phyloP scores from a whole-genome alignment of 2,888 invertebrate genomes.

The Drosophila differens region DNA sequence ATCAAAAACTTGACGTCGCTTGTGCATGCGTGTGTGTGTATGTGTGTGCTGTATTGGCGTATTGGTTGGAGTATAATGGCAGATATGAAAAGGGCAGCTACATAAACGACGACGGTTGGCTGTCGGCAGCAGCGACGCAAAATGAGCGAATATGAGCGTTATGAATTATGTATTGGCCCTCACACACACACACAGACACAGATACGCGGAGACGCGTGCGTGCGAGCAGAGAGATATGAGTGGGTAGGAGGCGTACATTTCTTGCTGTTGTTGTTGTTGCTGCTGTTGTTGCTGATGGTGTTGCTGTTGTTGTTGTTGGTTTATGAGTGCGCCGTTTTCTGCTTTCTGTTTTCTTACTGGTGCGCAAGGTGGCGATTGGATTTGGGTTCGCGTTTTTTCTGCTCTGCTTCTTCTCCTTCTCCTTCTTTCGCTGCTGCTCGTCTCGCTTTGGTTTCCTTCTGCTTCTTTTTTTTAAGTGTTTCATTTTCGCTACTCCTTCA shows the following conservation, averaged over 20 bases:
- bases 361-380: constrained; percentile 78
- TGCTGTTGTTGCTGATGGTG: not conserved
- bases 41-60: constrained; percentile 43
- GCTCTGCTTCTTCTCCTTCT: constrained; percentile 11
- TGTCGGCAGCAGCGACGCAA: constrained; percentile 54
- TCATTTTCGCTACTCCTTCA: constrained; percentile 24
- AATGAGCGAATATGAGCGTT: constrained; percentile 83
- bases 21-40: constrained; percentile 8
- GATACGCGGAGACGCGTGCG: constrained; percentile 9
- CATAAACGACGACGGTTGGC: constrained; percentile 49
- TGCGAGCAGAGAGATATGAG: constrained; percentile 23
- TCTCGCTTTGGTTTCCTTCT: constrained; percentile 31
- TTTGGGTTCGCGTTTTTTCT: constrained; percentile 33
- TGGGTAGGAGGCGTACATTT: constrained; percentile 50
- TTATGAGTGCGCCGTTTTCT: constrained; percentile 68
- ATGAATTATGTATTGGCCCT: constrained; percentile 82
- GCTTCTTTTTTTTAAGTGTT: constrained; percentile 23
- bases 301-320: constrained; percentile 30
- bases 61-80: constrained; percentile 81
- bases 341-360: constrained; percentile 78
- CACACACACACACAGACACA: constrained; percentile 49
- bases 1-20: constrained; percentile 71
- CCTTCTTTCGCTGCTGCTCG: constrained; percentile 17
- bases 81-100: constrained; percentile 80
- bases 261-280: constrained; percentile 22